Conservation (phyloP, 2,888 invertebrate genomes). For the Cryptocephalus primarius region DNA sequence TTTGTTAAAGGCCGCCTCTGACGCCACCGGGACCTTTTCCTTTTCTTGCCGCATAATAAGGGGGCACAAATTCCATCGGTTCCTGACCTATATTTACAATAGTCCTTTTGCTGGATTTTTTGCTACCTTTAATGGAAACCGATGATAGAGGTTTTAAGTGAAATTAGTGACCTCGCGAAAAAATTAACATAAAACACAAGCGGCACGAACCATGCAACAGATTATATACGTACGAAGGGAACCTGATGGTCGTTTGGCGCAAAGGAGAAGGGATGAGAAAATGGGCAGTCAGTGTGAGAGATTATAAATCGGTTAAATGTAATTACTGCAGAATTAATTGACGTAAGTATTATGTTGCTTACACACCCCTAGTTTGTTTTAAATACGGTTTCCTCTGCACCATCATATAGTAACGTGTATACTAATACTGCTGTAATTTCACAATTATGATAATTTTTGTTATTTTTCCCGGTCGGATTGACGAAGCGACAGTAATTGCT, state of each 20-base stretch:
- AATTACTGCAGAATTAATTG: neutral
- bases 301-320: constrained; percentile 5
- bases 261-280: neutral
- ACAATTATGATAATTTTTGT: too few species aligned
- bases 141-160: constrained; percentile 5
- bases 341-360: too few species aligned
- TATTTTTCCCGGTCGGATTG: too few species aligned
- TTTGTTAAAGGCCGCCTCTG: too few species aligned
- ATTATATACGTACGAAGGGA: constrained; percentile 1
- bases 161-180: constrained; percentile 6
- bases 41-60: constrained; percentile 8
- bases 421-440: too few species aligned
- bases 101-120: neutral
- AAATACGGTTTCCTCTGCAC: too few species aligned
- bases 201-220: constrained; percentile 7
- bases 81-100: constrained; percentile 12
- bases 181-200: constrained; percentile 7
- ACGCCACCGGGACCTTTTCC: neutral
- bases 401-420: too few species aligned
- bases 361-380: too few species aligned
- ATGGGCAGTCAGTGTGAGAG: neutral
- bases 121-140: constrained; percentile 1
- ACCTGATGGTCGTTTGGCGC: constrained; percentile 1
- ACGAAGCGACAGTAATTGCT: too few species aligned
- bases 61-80: constrained; percentile 4